Conservation (phyloP, 2,888 invertebrate species). For the Metallyticus violacea region DNA sequence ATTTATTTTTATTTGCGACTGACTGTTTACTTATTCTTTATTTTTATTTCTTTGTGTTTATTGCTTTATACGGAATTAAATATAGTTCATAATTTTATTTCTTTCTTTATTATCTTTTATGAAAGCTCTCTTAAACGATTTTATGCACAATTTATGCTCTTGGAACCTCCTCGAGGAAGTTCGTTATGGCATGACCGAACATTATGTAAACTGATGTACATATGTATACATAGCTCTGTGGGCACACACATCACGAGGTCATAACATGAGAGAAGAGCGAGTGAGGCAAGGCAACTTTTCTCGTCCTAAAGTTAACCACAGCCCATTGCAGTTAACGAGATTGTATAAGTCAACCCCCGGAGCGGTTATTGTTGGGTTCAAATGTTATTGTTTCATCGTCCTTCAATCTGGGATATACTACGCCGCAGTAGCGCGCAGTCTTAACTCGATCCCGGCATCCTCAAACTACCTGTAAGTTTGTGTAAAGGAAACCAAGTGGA, state of each 20-base stretch:
- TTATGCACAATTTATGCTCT: neutral
- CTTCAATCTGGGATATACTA: neutral
- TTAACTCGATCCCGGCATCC: neutral
- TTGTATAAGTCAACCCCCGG: slow-evolving; percentile 8
- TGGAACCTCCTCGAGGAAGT: neutral
- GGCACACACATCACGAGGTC: neutral
- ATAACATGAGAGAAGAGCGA: neutral
- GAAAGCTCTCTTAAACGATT: neutral
- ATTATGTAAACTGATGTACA: neutral
- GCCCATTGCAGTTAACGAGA: neutral
- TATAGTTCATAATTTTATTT: too few species aligned
- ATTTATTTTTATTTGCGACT: too few species aligned
- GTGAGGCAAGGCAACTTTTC: neutral
- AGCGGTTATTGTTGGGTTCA: slow-evolving; percentile 15
- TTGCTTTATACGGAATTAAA: too few species aligned
- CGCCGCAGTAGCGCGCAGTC: neutral
- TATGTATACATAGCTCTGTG: neutral
- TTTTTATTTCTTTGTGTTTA: too few species aligned
- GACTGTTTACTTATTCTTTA: too few species aligned
- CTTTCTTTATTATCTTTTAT: too few species aligned
- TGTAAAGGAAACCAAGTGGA: slow-evolving; percentile 15
- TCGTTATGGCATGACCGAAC: too few species aligned
- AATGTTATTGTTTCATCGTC: slow-evolving; percentile 17
- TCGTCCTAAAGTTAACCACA: neutral
- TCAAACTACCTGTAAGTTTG: slow-evolving; percentile 18